A percentile compares a stretch with the other conserved stretches of the same genome.
Conservation (phyloP, 2,888 invertebrate species). For the Dorcus hopei region DNA sequence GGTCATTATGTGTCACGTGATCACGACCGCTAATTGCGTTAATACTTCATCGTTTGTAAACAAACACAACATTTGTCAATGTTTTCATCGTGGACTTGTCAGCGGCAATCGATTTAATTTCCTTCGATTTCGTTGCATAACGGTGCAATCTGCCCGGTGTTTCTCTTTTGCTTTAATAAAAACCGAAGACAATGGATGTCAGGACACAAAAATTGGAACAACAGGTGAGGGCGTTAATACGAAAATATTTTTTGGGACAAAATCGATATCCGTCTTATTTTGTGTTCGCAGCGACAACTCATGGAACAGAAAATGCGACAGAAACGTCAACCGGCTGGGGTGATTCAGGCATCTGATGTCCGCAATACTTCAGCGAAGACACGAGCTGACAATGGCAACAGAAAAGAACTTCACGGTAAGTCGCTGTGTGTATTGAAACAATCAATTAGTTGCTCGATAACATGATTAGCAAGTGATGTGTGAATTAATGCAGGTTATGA, state of each 20-base stretch:
- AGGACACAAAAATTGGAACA: constrained; percentile 85
- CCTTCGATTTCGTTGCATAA: background rate
- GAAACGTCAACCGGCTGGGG: constrained; percentile 78
- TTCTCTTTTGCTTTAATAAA: no score
- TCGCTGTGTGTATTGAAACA: no score
- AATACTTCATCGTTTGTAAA: constrained; percentile 14
- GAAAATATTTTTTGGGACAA: constrained; percentile 29
- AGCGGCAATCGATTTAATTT: constrained; percentile 15
- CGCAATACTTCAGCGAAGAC: constrained; percentile 64
- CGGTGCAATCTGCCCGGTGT: constrained; percentile 3
- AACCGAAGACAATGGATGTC: constrained; percentile 38
- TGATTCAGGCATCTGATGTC: constrained; percentile 84
- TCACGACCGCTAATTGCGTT: constrained; percentile 5
- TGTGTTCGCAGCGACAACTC: constrained; percentile 65
- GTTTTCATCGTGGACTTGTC: constrained; percentile 6
- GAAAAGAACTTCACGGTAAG: constrained; percentile 68
- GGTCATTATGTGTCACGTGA: constrained; percentile 12
- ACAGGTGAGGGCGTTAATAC: constrained; percentile 62
- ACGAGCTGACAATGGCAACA: constrained; percentile 66
- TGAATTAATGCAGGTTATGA: constrained; percentile 64
- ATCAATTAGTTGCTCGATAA: background rate
- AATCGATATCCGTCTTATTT: constrained; percentile 24
- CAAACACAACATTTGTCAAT: constrained; percentile 16
- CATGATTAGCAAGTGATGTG: constrained; percentile 27
- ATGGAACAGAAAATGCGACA: constrained; percentile 88